These are phyloP conservation scores for Yponomeuta sedellus DNA, from an alignment of 2,888 invertebrate genomes.

Conservation along the genomic window DNA sequence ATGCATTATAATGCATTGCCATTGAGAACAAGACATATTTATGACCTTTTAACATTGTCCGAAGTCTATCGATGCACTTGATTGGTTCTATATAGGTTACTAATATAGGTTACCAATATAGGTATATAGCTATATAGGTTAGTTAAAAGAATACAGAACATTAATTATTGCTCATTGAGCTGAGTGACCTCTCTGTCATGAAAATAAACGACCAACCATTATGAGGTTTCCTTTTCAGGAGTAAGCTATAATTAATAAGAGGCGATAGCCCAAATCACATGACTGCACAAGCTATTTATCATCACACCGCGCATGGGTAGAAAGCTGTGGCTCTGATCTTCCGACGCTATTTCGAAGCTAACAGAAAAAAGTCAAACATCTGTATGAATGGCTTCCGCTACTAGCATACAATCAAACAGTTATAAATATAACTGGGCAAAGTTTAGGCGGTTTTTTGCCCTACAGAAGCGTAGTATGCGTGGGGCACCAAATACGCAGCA, in stretches of 20 bases:
- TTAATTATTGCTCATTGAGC: background rate
- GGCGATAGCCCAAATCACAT: constrained; percentile 25
- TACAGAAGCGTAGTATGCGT: background rate
- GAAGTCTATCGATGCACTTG: no score
- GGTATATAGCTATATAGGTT: no score
- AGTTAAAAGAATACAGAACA: background rate
- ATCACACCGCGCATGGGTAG: constrained; percentile 29
- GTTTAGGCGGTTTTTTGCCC: background rate
- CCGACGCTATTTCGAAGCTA: constrained; percentile 38
- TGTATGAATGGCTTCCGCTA: constrained; percentile 44
- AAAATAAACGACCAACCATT: constrained; percentile 23
- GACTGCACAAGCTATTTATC: constrained; percentile 41
- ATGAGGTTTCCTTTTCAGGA: constrained; percentile 47
- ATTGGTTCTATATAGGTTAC: no score
- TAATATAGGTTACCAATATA: no score
- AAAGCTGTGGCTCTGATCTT: constrained; percentile 32
- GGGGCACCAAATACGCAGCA: background rate
- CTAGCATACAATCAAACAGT: constrained; percentile 39
- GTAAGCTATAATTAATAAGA: constrained; percentile 42
- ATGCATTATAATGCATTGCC: no score
- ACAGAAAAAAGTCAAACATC: constrained; percentile 38
- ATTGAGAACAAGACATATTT: no score
- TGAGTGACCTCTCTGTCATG: background rate
- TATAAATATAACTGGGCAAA: constrained; percentile 6
- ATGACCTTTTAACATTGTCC: no score